A percentile compares a stretch with the other conserved stretches of the same genome.
These are phyloP conservation scores for Cataglyphis altisquamis DNA, from an alignment of 2,888 invertebrate genomes.

Conservation along the genomic window DNA sequence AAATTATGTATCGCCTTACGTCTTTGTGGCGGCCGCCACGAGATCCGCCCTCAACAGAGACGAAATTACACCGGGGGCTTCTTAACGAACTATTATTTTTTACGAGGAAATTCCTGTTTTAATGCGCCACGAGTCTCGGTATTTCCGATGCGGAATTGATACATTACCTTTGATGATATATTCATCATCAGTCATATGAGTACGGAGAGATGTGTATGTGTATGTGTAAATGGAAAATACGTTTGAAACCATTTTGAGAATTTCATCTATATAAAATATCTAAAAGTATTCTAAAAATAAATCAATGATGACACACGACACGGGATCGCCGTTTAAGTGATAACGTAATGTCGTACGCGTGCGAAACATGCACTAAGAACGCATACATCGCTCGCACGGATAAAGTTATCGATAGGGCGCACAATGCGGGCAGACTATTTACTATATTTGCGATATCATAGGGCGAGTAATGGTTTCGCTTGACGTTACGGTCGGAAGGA, in stretches of 20 bases:
- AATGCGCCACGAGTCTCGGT: background rate
- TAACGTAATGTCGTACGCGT: conserved; percentile 44
- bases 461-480: conserved; percentile 64
- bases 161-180: background rate
- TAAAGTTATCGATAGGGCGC: conserved; percentile 66
- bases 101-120: conserved; percentile 6
- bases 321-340: conserved; percentile 20
- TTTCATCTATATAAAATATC: background rate
- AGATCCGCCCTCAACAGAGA: conserved; percentile 39
- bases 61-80: conserved; percentile 42
- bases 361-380: conserved; percentile 21
- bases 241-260: background rate
- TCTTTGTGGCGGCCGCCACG: conserved; percentile 49
- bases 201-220: background rate
- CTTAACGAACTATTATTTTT: conserved; percentile 40
- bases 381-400: conserved; percentile 60
- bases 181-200: background rate
- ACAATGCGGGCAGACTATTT: conserved; percentile 71
- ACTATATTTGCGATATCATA: conserved; percentile 79
- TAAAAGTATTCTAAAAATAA: background rate
- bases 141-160: background rate
- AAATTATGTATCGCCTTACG: conserved; percentile 79
- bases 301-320: background rate
- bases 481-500: conserved; percentile 67
- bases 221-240: background rate